Evolutionary conservation across 2,888 invertebrate species (phyloP), one percentile per base, ranked within the genome.

Genomic region (Phengaris alcon): DNA sequence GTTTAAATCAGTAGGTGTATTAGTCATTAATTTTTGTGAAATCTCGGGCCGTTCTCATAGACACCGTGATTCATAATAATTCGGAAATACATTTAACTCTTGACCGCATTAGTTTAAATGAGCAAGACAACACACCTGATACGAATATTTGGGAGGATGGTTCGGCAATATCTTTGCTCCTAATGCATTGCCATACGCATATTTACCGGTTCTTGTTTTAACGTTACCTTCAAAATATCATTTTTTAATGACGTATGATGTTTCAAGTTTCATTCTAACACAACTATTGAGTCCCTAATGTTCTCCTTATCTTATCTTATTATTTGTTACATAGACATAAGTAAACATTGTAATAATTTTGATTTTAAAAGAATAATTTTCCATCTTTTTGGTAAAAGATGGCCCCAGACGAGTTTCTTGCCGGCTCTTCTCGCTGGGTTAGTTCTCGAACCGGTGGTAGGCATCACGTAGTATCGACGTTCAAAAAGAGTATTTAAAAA

Each of bases 1-100:
- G 88, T 87, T 88, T 87, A 87, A 83, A 85, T 82, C 82, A 81
- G 76, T 72, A 74, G 59, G 74, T 64, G 54, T 76, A 76, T 80
- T 77, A 82, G 80, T 78, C 80, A 80, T 77, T 74, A 75, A 77
- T 74, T 70, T 72, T 72, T 72, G 72, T 72, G 72, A 72, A 72
- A 72, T 72, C 54, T 22, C 72, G 22, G 13, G 51, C 52, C 54
- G 22, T 72, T 72, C 72, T 72, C 72, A 75, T 79, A 77, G 77
- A 82, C 81, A 75, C 73, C 73, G 76, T 89, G 87, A 89, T 74
- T 87, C 88, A 88, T 79, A 69, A 69, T 57, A 64, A 64, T 75
- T 57, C n/a, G 55, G 54, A 68, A 52, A 68, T 44, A 68, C 68
- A 68, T 68, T 44, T 68, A 54, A 68, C 52, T n/a, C 68, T 6